These are phyloP conservation scores for Porites lobata DNA, from an alignment of 92 coral and sea anemone genomes.

Conservation along the genomic window DNA sequence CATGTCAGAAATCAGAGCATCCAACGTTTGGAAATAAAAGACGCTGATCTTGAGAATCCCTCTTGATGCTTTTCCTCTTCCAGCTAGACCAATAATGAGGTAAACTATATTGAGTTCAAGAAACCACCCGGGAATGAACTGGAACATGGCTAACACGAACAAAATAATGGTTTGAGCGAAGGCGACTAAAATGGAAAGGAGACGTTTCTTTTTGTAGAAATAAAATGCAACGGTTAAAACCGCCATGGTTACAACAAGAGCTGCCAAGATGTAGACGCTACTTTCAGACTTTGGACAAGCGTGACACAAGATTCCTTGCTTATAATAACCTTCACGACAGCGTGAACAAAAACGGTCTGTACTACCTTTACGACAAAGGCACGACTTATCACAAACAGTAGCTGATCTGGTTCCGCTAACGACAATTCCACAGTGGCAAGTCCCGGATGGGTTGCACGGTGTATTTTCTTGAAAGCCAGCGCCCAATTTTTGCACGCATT, in stretches of 20 bases:
- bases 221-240: conserved; percentile 6
- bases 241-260: conserved; percentile 6
- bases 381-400: conserved; percentile 57
- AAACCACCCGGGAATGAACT: conserved; percentile 81
- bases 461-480: conserved; percentile 1
- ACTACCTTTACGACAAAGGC: conserved; percentile 63
- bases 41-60: conserved; percentile 62
- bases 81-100: conserved; percentile 69
- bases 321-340: conserved; percentile 57
- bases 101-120: conserved; percentile 67
- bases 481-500: conserved; percentile 43
- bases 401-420: background rate
- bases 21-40: conserved; percentile 72
- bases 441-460: conserved; percentile 63
- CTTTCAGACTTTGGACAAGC: conserved; percentile 44
- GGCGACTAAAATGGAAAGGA: conserved; percentile 49
- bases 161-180: conserved; percentile 58
- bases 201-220: conserved; percentile 35
- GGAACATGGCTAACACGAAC: conserved; percentile 61
- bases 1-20: background rate
- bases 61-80: conserved; percentile 57
- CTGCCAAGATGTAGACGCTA: conserved; percentile 43
- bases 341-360: conserved; percentile 70
- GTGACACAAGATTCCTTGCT: conserved; percentile 60
- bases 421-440: conserved; percentile 49